Conservation (phyloP, 2,113 vertebrate species). For the Pomatorhinus ruficollis region DNA sequence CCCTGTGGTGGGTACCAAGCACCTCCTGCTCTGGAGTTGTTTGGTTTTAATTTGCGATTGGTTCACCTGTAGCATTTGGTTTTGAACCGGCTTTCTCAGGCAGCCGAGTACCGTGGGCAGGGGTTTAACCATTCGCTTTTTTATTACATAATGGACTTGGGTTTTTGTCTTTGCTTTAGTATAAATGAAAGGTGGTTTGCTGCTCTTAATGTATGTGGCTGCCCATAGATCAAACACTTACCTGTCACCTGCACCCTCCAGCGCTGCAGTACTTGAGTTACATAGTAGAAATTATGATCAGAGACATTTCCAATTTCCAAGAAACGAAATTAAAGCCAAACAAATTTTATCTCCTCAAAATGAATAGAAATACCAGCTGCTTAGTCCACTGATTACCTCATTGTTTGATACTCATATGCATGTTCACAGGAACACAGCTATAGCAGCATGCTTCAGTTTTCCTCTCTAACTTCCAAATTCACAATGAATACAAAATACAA, state of each 20-base stretch:
- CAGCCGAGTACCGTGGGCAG: fast-evolving
- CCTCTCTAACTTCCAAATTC: background rate
- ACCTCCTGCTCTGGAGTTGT: background rate
- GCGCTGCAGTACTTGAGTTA: background rate
- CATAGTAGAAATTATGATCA: background rate
- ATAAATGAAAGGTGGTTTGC: background rate
- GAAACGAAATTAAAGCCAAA: background rate
- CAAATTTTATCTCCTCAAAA: background rate
- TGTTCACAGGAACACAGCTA: background rate
- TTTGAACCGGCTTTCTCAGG: background rate
- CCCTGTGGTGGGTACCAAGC: background rate
- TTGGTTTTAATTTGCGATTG: background rate
- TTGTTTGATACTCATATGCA: background rate
- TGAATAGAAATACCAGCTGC: background rate
- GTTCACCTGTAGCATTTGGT: background rate
- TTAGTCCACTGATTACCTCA: background rate
- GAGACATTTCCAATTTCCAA: background rate
- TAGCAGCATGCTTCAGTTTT: background rate
- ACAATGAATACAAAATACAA: background rate
- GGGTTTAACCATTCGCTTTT: background rate
- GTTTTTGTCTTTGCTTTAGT: background rate
- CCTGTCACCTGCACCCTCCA: background rate
- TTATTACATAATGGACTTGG: background rate
- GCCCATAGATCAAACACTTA: background rate
- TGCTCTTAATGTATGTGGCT: background rate